These are phyloP conservation scores for Entomobrya proxima DNA, from an alignment of 2,888 invertebrate species.

Conservation along the genomic window DNA sequence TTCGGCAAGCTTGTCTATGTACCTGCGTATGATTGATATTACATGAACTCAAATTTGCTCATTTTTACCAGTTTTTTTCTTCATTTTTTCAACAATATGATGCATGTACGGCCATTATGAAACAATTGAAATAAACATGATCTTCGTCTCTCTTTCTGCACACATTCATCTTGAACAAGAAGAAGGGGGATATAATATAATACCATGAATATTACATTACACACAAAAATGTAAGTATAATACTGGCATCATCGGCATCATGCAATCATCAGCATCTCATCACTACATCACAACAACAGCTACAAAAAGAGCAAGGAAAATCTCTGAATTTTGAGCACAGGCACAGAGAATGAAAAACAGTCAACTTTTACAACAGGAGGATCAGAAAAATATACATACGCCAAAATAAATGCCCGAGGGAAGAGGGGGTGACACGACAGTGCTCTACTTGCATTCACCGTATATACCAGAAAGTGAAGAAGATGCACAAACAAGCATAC, in stretches of 20 bases:
- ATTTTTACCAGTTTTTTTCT: not conserved
- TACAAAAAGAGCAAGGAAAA: constrained; percentile 19
- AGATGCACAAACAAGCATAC: constrained; percentile 54
- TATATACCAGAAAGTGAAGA: constrained; percentile 17
- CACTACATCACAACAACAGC: not conserved
- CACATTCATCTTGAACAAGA: not conserved
- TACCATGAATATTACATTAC: constrained; percentile 3
- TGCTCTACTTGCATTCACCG: constrained; percentile 35
- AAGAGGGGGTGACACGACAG: constrained; percentile 65
- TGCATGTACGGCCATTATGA: not conserved
- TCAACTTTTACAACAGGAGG: not conserved
- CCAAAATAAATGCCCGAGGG: constrained; percentile 67
- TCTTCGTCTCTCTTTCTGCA: not conserved
- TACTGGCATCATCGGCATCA: not conserved
- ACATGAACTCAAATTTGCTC: not conserved
- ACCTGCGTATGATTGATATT: not conserved
- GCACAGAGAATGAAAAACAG: not conserved
- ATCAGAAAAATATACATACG: constrained; percentile 28
- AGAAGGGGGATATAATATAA: too few species aligned
- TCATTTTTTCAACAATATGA: not conserved
- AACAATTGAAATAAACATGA: constrained; percentile 33
- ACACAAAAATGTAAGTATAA: not conserved
- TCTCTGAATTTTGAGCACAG: not conserved
- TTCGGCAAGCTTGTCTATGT: not conserved
- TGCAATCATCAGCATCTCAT: not conserved